Percentiles rank a stretch among this genome's conserved stretches.
Evolutionary conservation across 35 echinoderm and acorn worm genomes (phyloP).

Genomic region (Holothuria glaberrima): DNA sequence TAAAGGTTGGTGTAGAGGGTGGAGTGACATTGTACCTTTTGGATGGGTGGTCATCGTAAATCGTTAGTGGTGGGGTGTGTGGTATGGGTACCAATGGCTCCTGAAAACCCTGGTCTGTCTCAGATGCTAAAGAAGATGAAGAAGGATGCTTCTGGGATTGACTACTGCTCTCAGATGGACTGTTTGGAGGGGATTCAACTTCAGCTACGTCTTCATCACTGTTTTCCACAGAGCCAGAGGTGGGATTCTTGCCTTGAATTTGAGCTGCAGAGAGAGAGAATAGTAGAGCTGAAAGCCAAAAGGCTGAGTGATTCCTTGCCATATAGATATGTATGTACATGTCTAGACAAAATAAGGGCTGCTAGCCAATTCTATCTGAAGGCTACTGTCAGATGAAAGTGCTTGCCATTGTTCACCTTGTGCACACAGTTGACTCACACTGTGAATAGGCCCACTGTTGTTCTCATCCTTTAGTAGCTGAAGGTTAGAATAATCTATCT

Average conservation of each 20-base stretch:
- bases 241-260: slow-evolving; percentile 36
- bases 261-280: background rate
- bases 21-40: slow-evolving; percentile 66
- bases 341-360: too few species aligned
- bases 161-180: slow-evolving; percentile 59
- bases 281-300: too few species aligned
- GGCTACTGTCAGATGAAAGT: too few species aligned
- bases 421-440: too few species aligned
- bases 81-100: slow-evolving; percentile 32
- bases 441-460: too few species aligned
- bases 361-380: too few species aligned
- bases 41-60: slow-evolving; percentile 49
- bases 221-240: slow-evolving; percentile 21
- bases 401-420: too few species aligned
- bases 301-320: too few species aligned
- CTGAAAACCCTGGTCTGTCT: slow-evolving; percentile 41
- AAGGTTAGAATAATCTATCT: too few species aligned
- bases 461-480: too few species aligned
- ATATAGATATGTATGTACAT: too few species aligned
- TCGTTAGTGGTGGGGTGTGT: slow-evolving; percentile 63
- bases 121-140: slow-evolving; percentile 50
- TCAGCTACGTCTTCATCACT: slow-evolving; percentile 15
- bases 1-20: slow-evolving; percentile 69
- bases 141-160: slow-evolving; percentile 63
- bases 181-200: slow-evolving; percentile 48